Evolutionary conservation across 2,888 invertebrate genomes (phyloP).

Genomic region (Tetranychus truncatus): DNA sequence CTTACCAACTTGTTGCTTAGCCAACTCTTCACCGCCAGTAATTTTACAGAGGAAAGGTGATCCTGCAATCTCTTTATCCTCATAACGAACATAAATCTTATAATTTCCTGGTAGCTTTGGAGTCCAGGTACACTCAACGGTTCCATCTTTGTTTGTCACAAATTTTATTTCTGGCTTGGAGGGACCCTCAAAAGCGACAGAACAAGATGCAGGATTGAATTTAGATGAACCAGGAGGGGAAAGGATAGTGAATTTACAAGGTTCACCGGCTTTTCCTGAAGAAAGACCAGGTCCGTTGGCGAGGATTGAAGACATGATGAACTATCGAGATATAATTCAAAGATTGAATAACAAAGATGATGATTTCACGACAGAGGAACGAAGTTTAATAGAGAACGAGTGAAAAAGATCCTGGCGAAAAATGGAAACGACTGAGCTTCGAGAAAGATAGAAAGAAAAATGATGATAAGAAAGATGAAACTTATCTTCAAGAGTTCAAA

Average conservation of each 20-base stretch:
- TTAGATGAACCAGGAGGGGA: slow-evolving; percentile 10
- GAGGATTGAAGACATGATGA: slow-evolving; percentile 30
- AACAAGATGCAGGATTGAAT: slow-evolving; percentile 14
- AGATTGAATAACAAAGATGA: neutral
- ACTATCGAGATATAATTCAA: neutral
- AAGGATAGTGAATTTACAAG: slow-evolving; percentile 11
- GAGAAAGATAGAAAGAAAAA: neutral
- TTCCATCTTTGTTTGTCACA: slow-evolving; percentile 20
- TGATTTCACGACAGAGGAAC: neutral
- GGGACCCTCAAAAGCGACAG: slow-evolving; percentile 18
- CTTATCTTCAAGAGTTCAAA: neutral
- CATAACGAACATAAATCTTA: slow-evolving; percentile 23
- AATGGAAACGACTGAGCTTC: too few relatives aligned
- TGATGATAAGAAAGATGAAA: neutral
- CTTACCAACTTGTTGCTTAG: slow-evolving; percentile 17
- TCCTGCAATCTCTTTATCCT: slow-evolving; percentile 21
- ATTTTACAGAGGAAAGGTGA: slow-evolving; percentile 22
- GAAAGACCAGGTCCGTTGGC: slow-evolving; percentile 14
- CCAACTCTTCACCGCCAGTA: slow-evolving; percentile 18
- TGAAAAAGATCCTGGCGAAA: neutral
- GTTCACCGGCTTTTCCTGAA: slow-evolving; percentile 13
- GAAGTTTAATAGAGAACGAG: neutral
- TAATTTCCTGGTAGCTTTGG: slow-evolving; percentile 22
- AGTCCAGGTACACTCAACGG: slow-evolving; percentile 19
- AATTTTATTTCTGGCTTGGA: slow-evolving; percentile 24